Base-by-base conservation (phyloP, 2,113 vertebrate species). In the Macaca nemestrina region DNA sequence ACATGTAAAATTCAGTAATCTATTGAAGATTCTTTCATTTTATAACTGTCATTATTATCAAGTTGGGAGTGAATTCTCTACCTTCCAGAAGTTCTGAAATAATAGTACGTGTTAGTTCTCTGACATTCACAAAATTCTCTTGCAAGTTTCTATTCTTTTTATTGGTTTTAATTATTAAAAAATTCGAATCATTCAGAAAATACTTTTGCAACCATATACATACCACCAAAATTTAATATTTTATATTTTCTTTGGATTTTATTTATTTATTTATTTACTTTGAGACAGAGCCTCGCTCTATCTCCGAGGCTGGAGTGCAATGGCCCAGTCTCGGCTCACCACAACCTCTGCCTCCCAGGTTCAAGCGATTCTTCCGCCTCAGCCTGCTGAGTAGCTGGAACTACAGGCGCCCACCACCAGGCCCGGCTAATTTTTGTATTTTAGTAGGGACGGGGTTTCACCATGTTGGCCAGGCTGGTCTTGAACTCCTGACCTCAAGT, bases 1-100 rank as follows among this genome's bases (percentile, higher is more conserved):
- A 59, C n/a, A 30, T 73, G 30, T 38, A 82, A 95, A 98, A 88
- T 78, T 70, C 72, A 68, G 1, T 57, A 75, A 84, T 55, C 81
- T 90, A 89, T 0, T 61, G 91, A 73, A 43, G 12, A 30, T 73
- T 27, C 67, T 72, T 73, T 79, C 45, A 38, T 35, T 32, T 81
- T 86, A 82, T 3, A 25, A 76, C 43, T 64, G 40, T 40, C 76
- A 40, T 50, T 59, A 38, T 90, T 40, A 79, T 57, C 11, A 72
- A 17, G 78, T 57, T 86, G 85, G 35, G 43, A 64, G 70, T 11
- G 40, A 94, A 93, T 1, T 27, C 12, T n/a, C 35, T 43, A 22
- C 81, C 48, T 85, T 52, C 64, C 32, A 43, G 61, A 75, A n/a
- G 40, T 76, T 94, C 61, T 76, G 68, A 92, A 78, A 43, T 35